A percentile compares a stretch with the other conserved stretches of the same genome.
Evolutionary conservation across 2,797 vertebrate species (phyloP).

Genomic region (Acanthurus lineatus): DNA sequence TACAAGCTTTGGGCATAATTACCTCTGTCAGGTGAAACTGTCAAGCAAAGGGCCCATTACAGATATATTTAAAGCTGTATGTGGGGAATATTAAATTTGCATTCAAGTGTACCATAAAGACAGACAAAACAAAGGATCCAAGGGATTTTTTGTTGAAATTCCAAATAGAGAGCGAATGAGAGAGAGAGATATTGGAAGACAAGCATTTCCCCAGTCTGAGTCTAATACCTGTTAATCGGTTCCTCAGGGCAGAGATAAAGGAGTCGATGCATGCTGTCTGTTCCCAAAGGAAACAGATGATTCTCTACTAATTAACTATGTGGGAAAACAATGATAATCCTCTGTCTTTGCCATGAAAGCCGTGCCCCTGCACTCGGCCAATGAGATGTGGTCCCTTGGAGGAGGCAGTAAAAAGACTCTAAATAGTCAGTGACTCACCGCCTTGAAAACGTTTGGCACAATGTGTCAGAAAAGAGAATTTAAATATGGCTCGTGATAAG

Average conservation of each 20-base stretch:
- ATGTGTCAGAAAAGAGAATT: constrained; percentile 5
- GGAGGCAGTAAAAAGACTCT: constrained; percentile 37
- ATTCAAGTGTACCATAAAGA: constrained; percentile 8
- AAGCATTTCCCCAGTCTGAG: constrained; percentile 50
- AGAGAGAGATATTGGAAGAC: constrained; percentile 21
- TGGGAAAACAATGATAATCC: constrained; percentile 66
- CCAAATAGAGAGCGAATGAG: background rate
- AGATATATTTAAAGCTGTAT: constrained; percentile 33
- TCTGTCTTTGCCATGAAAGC: constrained; percentile 50
- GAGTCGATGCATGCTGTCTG: constrained; percentile 43
- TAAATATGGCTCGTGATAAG: background rate
- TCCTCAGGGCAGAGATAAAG: constrained; percentile 60
- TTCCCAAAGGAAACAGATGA: constrained; percentile 62
- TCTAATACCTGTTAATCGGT: constrained; percentile 72
- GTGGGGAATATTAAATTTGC: constrained; percentile 34
- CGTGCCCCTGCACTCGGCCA: constrained; percentile 48
- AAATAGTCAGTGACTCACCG: constrained; percentile 52
- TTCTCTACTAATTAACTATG: constrained; percentile 67
- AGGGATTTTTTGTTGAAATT: constrained; percentile 15
- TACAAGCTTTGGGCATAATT: constrained; percentile 55
- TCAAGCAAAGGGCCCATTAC: constrained; percentile 23
- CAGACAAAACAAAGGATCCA: constrained; percentile 16
- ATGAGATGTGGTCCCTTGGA: constrained; percentile 36
- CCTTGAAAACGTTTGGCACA: constrained; percentile 31
- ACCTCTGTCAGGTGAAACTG: constrained; percentile 54